Percentiles rank a stretch among this genome's conserved stretches.
Evolutionary conservation across 2,797 vertebrate genomes (phyloP).

Genomic region (Anas flavirostris): DNA sequence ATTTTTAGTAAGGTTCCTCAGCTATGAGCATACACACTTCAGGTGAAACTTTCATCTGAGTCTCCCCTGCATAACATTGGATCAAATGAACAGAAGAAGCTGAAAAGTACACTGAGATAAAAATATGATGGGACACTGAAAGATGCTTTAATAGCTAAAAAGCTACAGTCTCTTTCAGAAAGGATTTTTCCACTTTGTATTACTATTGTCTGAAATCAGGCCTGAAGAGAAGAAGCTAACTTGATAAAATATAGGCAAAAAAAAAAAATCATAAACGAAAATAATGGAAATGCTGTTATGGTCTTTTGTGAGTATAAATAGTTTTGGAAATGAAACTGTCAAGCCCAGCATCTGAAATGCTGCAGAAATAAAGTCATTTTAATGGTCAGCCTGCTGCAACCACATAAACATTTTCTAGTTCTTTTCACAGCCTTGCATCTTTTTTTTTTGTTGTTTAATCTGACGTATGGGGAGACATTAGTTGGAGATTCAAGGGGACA

Average conservation of each 20-base stretch:
- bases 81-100: constrained; percentile 46
- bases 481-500: constrained; percentile 13
- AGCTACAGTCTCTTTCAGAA: constrained; percentile 37
- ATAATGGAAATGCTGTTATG: constrained; percentile 76
- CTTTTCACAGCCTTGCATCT: constrained; percentile 12
- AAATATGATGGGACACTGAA: constrained; percentile 12
- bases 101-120: background rate
- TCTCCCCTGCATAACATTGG: background rate
- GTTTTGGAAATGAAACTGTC: constrained; percentile 74
- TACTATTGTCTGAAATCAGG: constrained; percentile 64
- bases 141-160: constrained; percentile 41
- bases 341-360: constrained; percentile 61
- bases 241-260: constrained; percentile 40
- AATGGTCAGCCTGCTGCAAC: constrained; percentile 58
- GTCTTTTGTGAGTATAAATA: constrained; percentile 77
- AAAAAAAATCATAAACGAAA: constrained; percentile 50
- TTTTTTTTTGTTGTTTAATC: constrained; percentile 41
- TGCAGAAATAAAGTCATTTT: constrained; percentile 65
- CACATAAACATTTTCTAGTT: constrained; percentile 25
- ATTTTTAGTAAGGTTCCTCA: background rate
- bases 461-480: constrained; percentile 5
- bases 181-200: constrained; percentile 69
- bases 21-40: background rate
- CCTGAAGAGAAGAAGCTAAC: constrained; percentile 65
- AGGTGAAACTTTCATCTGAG: background rate